phyloP scores from a whole-genome alignment of 2,888 invertebrate species.

The Drosophila suboccidentalis region DNA sequence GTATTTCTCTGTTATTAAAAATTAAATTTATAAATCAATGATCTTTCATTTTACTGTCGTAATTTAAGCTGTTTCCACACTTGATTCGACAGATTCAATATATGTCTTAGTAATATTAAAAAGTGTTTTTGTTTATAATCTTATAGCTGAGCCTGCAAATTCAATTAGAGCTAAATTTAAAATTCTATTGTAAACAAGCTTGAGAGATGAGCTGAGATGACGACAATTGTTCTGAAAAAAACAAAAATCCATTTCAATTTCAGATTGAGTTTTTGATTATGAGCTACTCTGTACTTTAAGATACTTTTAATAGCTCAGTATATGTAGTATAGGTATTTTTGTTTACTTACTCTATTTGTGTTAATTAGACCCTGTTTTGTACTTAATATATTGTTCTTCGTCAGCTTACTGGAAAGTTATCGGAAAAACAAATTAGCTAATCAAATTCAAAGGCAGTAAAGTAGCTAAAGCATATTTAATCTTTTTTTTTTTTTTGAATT shows the following conservation, averaged over 20 bases:
- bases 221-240: conserved; percentile 8
- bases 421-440: too few species aligned
- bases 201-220: conserved; percentile 1
- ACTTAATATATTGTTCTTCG: too few species aligned
- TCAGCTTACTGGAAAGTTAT: too few species aligned
- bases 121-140: conserved; percentile 13
- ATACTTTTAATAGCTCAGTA: background rate
- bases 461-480: too few species aligned
- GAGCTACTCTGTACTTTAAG: background rate
- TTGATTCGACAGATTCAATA: background rate
- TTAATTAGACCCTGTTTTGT: too few species aligned
- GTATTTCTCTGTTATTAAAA: conserved; percentile 18
- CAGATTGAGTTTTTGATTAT: background rate
- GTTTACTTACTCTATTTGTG: too few species aligned
- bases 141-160: conserved; percentile 4
- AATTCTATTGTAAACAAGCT: conserved; percentile 4
- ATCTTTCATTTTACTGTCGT: background rate
- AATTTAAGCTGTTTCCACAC: background rate
- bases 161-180: conserved; percentile 1
- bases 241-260: background rate
- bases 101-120: background rate
- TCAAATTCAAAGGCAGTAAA: too few species aligned
- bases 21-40: conserved; percentile 6
- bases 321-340: too few species aligned
- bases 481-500: too few species aligned